These are phyloP conservation scores for Tupaia tana DNA, from an alignment of 2,113 vertebrate species.

Conservation along the genomic window DNA sequence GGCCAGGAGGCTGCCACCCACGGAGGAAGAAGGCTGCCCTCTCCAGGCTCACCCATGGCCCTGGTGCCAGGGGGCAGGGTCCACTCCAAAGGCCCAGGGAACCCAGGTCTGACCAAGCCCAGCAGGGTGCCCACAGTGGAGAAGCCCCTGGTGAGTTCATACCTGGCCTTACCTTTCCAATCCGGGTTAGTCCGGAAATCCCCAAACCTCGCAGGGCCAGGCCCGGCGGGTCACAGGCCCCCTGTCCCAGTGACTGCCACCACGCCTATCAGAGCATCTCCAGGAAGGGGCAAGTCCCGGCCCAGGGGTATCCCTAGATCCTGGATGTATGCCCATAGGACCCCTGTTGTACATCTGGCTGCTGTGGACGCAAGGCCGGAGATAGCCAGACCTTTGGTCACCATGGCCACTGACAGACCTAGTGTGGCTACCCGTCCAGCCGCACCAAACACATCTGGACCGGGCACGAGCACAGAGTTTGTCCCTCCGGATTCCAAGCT, in stretches of 20 bases:
- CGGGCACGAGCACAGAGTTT: not conserved
- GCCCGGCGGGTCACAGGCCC: not conserved
- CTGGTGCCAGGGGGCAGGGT: not conserved
- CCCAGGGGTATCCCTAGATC: conserved; percentile 54
- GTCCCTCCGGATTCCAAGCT: not conserved
- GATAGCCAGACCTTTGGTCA: not conserved
- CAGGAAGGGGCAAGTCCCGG: conserved; percentile 53
- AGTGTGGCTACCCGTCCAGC: not conserved
- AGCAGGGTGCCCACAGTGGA: not conserved
- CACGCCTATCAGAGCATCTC: not conserved
- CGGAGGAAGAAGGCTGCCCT: not conserved
- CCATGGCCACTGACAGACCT: conserved; percentile 27
- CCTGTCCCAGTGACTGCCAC: not conserved
- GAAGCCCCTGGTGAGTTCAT: conserved; percentile 68
- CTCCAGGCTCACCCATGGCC: not conserved
- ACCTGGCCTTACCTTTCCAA: conserved; percentile 68
- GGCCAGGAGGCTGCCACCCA: not conserved
- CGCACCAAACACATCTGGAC: not conserved
- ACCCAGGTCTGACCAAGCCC: not conserved
- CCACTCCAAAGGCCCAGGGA: not conserved
- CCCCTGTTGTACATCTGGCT: not conserved
- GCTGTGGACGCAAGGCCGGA: not conserved
- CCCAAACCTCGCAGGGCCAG: not conserved
- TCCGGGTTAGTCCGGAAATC: not conserved
- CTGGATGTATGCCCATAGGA: conserved; percentile 49